Evolutionary conservation across 2,113 vertebrate species (phyloP).

Genomic region (Synchiropus splendidus): DNA sequence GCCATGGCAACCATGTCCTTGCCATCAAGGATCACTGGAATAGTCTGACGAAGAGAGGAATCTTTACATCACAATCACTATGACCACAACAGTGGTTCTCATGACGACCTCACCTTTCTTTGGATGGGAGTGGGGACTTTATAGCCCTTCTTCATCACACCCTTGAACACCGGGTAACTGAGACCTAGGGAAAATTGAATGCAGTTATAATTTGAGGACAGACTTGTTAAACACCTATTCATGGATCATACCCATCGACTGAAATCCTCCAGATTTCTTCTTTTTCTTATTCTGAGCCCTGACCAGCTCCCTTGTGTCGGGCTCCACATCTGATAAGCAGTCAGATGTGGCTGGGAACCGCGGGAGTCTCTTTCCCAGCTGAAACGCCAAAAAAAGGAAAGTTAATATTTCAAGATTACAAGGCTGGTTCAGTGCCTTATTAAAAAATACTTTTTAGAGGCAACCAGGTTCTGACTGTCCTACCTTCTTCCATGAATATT

Average conservation of each 20-base stretch:
- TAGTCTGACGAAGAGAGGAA: conserved; percentile 59
- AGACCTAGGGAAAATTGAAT: conserved; percentile 66
- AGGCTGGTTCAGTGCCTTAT: too few relatives aligned
- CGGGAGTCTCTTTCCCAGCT: conserved; percentile 52
- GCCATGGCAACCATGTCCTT: conserved; percentile 96
- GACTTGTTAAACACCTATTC: not conserved
- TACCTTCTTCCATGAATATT: too few relatives aligned
- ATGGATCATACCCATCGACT: conserved; percentile 84
- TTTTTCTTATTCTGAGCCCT: conserved; percentile 95
- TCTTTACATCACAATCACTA: too few relatives aligned
- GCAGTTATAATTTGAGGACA: not conserved
- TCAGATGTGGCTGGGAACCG: conserved; percentile 68
- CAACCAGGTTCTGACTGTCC: too few relatives aligned
- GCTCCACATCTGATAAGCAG: conserved; percentile 75
- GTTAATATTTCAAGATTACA: not conserved
- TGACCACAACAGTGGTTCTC: too few relatives aligned
- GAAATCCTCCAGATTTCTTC: conserved; percentile 97
- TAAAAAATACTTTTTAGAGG: too few relatives aligned
- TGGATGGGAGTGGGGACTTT: conserved; percentile 97
- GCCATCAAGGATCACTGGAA: conserved; percentile 84
- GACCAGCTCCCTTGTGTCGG: conserved; percentile 80
- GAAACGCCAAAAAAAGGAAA: conserved; percentile 6
- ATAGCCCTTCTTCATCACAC: conserved; percentile 95
- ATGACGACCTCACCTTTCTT: conserved; percentile 75
- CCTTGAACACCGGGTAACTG: conserved; percentile 87